Percentiles rank a stretch among this genome's conserved stretches.
These are phyloP conservation scores for Apodemia mormo DNA, from an alignment of 2,888 invertebrate species.

Conservation along the genomic window DNA sequence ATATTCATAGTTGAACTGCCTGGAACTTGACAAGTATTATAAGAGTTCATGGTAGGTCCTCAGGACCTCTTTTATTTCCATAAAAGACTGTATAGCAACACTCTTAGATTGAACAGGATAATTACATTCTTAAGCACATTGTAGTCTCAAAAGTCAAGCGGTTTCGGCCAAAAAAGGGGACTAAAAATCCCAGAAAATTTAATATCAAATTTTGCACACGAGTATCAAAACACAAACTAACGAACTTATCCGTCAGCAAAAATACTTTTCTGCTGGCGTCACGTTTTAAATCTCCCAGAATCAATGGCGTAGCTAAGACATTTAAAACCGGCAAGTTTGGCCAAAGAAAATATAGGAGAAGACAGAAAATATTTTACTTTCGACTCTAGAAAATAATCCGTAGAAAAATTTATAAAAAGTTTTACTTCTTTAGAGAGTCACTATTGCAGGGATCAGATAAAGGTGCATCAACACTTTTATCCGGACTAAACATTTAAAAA, in stretches of 20 bases:
- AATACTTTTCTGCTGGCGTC: background rate
- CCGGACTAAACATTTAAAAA: no score
- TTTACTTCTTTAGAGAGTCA: conserved; percentile 1
- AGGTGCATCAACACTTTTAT: no score
- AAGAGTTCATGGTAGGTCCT: no score
- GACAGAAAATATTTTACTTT: background rate
- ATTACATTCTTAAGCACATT: background rate
- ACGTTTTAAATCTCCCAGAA: background rate
- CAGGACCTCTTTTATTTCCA: background rate
- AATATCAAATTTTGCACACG: background rate
- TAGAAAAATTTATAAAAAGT: background rate
- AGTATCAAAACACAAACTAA: no score
- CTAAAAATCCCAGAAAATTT: background rate
- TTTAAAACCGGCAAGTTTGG: background rate
- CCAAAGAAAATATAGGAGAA: background rate
- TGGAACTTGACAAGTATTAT: no score
- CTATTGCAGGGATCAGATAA: background rate
- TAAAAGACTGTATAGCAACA: background rate
- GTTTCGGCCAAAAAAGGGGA: background rate
- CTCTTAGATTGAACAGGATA: background rate
- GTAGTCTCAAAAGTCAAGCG: background rate
- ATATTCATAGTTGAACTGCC: no score
- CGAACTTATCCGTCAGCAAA: background rate
- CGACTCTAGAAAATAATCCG: background rate
- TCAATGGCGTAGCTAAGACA: background rate